Percentiles rank a stretch among this genome's conserved stretches.
Conservation (phyloP, 2,797 vertebrate species). For the Paramormyrops hopkinsi region DNA sequence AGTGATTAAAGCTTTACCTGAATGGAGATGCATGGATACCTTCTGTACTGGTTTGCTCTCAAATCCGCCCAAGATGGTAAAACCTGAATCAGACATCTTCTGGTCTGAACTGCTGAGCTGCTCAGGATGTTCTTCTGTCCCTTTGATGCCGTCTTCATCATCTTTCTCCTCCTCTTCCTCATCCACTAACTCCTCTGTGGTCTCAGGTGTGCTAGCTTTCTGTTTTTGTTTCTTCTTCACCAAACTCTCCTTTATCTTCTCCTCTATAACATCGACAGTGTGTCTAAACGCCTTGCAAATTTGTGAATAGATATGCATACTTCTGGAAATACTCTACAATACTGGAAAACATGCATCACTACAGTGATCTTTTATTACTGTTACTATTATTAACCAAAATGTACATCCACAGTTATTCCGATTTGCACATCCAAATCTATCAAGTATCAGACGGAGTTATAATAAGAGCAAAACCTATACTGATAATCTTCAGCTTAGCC, state of each 20-base stretch:
- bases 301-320: neutral
- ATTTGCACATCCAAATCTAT: neutral
- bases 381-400: neutral
- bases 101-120: conserved; percentile 21
- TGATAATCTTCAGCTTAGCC: neutral
- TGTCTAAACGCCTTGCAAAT: neutral
- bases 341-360: neutral
- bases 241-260: neutral
- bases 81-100: conserved; percentile 33
- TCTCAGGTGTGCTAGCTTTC: neutral
- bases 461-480: neutral
- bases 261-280: neutral
- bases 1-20: neutral
- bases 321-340: neutral
- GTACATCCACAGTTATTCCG: neutral
- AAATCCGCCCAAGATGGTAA: conserved; percentile 68
- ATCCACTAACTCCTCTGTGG: neutral
- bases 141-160: neutral
- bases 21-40: conserved; percentile 51
- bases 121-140: neutral
- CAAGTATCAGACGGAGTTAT: neutral
- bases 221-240: conserved; percentile 31
- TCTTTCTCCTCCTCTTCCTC: neutral
- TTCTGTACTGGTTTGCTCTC: conserved; percentile 62
- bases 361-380: neutral